phyloP scores from a whole-genome alignment of 2,888 invertebrate species.

The Tenthredo notha region DNA sequence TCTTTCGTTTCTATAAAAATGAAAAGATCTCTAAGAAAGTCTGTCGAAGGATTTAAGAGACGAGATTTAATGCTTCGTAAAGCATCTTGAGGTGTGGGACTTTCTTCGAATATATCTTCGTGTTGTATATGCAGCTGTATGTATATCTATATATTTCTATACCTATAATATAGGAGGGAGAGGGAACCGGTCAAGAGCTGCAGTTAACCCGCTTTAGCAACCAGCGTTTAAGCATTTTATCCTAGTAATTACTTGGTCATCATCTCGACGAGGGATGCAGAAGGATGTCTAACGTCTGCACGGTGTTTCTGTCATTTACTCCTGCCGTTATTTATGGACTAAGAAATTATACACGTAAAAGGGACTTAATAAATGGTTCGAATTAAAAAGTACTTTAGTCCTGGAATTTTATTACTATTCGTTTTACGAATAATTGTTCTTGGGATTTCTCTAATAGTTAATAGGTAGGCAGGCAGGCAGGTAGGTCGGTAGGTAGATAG shows the following conservation, averaged over 20 bases:
- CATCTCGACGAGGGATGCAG: slow-evolving; percentile 57
- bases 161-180: slow-evolving; percentile 17
- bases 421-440: slow-evolving; percentile 51
- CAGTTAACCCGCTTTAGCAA: slow-evolving; percentile 61
- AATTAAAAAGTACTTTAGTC: slow-evolving; percentile 52
- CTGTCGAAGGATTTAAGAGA: slow-evolving; percentile 12
- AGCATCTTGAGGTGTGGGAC: slow-evolving; percentile 25
- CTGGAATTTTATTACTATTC: slow-evolving; percentile 52
- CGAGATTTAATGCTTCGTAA: background rate
- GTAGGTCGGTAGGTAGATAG: background rate
- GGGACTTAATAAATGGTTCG: slow-evolving; percentile 50
- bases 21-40: background rate
- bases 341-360: slow-evolving; percentile 50
- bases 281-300: slow-evolving; percentile 52
- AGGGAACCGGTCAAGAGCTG: slow-evolving; percentile 40
- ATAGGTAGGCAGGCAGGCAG: slow-evolving; percentile 12
- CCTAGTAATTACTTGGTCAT: slow-evolving; percentile 68
- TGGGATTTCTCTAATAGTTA: slow-evolving; percentile 46
- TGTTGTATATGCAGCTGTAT: background rate
- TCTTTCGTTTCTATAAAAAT: background rate
- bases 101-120: slow-evolving; percentile 30
- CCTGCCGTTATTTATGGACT: slow-evolving; percentile 45
- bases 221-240: slow-evolving; percentile 64
- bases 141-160: slow-evolving; percentile 16
- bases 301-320: slow-evolving; percentile 51